Percentiles rank a stretch among this genome's conserved stretches.
Evolutionary conservation across 2,888 invertebrate genomes (phyloP).

Genomic region (Trichogramma dendrolimi): DNA sequence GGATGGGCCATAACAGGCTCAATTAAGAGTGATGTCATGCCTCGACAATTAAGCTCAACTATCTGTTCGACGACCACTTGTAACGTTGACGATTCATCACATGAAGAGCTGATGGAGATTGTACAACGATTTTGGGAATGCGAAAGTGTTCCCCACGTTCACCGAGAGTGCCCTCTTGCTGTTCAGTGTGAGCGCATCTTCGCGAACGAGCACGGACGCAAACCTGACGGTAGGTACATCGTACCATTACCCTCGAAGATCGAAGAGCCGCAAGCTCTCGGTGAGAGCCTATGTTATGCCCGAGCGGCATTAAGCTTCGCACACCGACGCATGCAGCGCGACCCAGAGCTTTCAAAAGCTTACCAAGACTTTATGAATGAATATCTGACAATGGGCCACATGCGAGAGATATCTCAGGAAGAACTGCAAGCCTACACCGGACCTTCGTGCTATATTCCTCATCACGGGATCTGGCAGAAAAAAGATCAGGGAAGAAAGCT

Average conservation of each 20-base stretch:
- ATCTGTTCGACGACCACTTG: not conserved
- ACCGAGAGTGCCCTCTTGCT: not conserved
- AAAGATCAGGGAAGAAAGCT: not conserved
- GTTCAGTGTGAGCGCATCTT: not conserved
- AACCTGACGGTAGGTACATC: not conserved
- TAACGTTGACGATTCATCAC: not conserved
- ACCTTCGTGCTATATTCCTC: not conserved
- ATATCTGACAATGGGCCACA: not conserved
- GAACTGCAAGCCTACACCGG: not conserved
- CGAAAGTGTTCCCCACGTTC: not conserved
- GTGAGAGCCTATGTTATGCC: no score
- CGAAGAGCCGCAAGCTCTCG: no score
- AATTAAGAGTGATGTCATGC: no score
- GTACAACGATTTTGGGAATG: not conserved
- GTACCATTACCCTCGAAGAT: not conserved
- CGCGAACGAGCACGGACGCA: not conserved
- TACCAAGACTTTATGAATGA: not conserved
- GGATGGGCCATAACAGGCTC: slow-evolving; percentile 6
- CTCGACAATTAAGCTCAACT: not conserved
- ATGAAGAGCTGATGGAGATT: not conserved
- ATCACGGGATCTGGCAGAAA: slow-evolving; percentile 3
- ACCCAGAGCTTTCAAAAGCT: not conserved
- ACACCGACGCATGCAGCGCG: not conserved
- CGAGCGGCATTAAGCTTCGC: no score
- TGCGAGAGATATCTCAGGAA: not conserved